Evolutionary conservation across 2,888 invertebrate species (phyloP), one percentile per base, ranked within the genome.

Genomic region (Acanthosepion lycidas): DNA sequence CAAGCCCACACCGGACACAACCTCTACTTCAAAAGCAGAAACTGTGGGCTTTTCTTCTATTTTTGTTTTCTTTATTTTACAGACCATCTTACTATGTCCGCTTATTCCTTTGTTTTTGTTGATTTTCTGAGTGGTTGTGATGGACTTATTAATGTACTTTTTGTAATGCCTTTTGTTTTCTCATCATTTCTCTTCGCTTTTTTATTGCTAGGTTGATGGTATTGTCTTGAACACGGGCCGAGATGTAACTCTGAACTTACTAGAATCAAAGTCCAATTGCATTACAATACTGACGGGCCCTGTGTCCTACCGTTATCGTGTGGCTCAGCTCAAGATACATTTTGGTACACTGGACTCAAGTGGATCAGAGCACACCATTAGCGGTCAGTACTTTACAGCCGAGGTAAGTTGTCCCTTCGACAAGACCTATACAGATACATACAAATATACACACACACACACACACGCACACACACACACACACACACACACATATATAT

Each of bases 281-380:
- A 94, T 94, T 26, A 48, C 64, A n/a, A 94, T 94, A 26, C 64
- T 94, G 33, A 94, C 94, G 48, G 94, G 94, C 48, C 94, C 94
- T 4, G 48, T 94, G 48, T 64, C 94, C 64, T 94, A 94, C 51
- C 94, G 94, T 48, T 94, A 94, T 94, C 53, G 94, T 28, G 55
- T 94, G 59, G n/a, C 55, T 33, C 55, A 64, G 48, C 48, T 94
- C 28, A 94, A 94, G 42, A 94, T 94, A 64, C 94, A 94, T 48
- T 94, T 94, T 42, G 94, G 94, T 33, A 94, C 59, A 15, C 48
- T 94, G 20, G 94, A 94, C 59, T 64, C 64, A 18, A 64, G 55
- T 33, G 94, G 94, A n/a, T 94, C 94, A 9, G 94, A 94, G 59
- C 94, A 94, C 42, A 94, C 94, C 55, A 94, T 94, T 64, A 64